Evolutionary conservation across 92 coral and sea anemone genomes (phyloP).

Genomic region (Diadumene lineata): DNA sequence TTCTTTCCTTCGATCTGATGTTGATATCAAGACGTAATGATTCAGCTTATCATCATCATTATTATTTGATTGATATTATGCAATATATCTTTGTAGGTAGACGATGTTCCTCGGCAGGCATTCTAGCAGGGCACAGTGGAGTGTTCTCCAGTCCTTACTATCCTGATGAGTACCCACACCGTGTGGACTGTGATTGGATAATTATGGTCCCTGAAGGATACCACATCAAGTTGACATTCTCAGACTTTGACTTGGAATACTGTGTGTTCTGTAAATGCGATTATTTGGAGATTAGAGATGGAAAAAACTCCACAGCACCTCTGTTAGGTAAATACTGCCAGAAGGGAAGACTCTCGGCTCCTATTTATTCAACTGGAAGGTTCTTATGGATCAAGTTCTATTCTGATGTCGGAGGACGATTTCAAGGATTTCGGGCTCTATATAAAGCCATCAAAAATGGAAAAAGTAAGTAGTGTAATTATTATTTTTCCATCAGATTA

Average conservation of each 20-base stretch:
- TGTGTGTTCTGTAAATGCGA: constrained; percentile 45
- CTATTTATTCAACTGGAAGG: constrained; percentile 34
- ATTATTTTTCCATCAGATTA: not conserved
- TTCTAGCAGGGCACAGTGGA: constrained; percentile 31
- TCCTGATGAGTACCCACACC: constrained; percentile 42
- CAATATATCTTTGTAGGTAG: constrained; percentile 27
- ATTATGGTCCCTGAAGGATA: constrained; percentile 29
- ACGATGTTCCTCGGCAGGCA: constrained; percentile 36
- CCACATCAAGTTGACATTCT: constrained; percentile 29
- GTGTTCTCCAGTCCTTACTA: constrained; percentile 33
- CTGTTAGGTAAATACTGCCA: constrained; percentile 34
- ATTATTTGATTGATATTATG: too few species aligned
- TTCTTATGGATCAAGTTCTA: constrained; percentile 36
- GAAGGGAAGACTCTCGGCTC: constrained; percentile 20
- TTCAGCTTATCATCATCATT: too few species aligned
- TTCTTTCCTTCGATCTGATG: too few species aligned
- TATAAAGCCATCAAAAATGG: constrained; percentile 37
- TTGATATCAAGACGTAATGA: too few species aligned
- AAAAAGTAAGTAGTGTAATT: constrained; percentile 16
- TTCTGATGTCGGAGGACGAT: constrained; percentile 43
- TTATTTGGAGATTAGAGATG: constrained; percentile 40
- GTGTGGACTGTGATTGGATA: constrained; percentile 41
- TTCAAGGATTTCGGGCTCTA: constrained; percentile 43
- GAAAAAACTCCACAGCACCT: constrained; percentile 35
- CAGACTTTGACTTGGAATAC: constrained; percentile 38